Base-by-base conservation (phyloP, 2,888 invertebrate species). In the Ophioninae sp. region DNA sequence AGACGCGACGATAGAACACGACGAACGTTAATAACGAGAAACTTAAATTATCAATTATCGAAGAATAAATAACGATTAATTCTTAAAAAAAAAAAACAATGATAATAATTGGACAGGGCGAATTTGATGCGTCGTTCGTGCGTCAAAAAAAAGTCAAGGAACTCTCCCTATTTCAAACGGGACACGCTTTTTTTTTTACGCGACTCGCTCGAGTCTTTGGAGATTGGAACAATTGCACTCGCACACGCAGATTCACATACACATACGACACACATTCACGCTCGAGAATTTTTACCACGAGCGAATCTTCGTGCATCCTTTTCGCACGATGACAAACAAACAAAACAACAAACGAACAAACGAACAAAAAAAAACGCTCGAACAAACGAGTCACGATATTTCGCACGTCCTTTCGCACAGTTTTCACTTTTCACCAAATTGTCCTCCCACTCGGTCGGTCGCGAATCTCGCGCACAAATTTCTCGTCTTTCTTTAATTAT, bases 71-170 rank as follows among this genome's bases (percentile, higher is more conserved):
- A 80, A 85, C 67, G 72, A 79, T 74, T 61, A 73, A 74, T 65
- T 20, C 69, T n/a, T n/a, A n/a, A n/a, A n/a, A n/a, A 82, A 78
- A 72, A 76, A 83, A 30, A 85, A 81, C 75, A 81, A 77, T 71
- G 69, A 82, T 79, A 81, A 81, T 77, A 79, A 82, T 83, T 71
- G 75, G 30, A 81, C 84, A 72, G 75, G 73, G 81, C 74, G 78
- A 73, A 69, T 13, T 82, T 65, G 81, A 78, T 64, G 41, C 22
- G 75, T 71, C 30, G 30, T 30, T 30, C 30, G 77, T 63, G 75
- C 69, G 58, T 86, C 86, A 17, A 6, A 51, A 13, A 1, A 85
- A 87, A 86, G 81, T 86, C 85, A 86, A 88, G 79, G 81, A 87
- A 84, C 82, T 80, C 81, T 51, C 41, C 65, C 65, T 39, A 61